Base-by-base conservation (phyloP, 2,888 invertebrate genomes). In the Tinea semifulvella region DNA sequence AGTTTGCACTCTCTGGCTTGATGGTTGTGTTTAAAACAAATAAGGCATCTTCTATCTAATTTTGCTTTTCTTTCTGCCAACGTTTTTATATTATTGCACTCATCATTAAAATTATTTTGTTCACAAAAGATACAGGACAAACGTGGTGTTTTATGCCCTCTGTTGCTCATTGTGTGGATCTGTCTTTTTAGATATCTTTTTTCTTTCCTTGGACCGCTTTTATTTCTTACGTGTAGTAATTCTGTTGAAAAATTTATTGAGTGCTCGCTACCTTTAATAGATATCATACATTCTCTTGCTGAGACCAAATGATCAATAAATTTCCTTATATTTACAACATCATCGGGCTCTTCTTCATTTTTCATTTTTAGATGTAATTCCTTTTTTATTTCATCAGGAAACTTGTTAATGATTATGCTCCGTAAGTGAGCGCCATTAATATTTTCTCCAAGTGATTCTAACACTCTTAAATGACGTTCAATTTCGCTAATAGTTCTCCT, bases 391-490 rank as follows among this genome's bases (percentile, higher is more conserved):
- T 2, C 10, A 20, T 45, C 45, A 11, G 45, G 45, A 40, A 45
- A 45, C 17, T 45, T 45, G 4, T 11, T 13, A 11, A 17, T 18
- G 4, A 45, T 17, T 2, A n/a, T 11, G 6, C 17, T 22, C 10
- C 45, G 45, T 6, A 45, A 16, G 18, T 45, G 39, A 11, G 14
- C 40, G 22, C 16, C 20, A 10, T 45, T 28, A 2, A 19, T 28
- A 6, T 45, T 26, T 40, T 45, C 40, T 17, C 40, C 40, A 4
- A 45, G 14, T 6, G 19, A n/a, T 2, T 39, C 5, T 2, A 45
- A 16, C 2, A 45, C 45, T 2, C 45, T 6, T 18, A 45, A 17
- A 28, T 45, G 45, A 13, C 19, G 39, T 26, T 45, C 45, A 8
- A 45, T 19, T 11, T 17, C 3, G 22, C 40, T 31, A 2, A 45